Evolutionary conservation across 2,888 invertebrate genomes (phyloP).

Genomic region (Exocentrus adspersus): DNA sequence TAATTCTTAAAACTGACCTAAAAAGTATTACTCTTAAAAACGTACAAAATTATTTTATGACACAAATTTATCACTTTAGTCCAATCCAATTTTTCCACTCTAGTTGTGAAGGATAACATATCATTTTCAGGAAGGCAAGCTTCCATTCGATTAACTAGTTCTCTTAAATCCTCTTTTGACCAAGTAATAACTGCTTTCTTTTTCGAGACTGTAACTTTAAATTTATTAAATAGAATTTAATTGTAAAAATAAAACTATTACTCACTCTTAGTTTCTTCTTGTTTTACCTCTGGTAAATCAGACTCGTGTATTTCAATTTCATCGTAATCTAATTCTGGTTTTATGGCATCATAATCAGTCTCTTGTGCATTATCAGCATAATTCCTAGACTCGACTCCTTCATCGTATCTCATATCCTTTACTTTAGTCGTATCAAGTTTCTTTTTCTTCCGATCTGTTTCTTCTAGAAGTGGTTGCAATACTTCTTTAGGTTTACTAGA

Average conservation of each 20-base stretch:
- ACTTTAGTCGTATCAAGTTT: background rate
- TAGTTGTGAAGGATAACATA: constrained; percentile 59
- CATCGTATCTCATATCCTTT: background rate
- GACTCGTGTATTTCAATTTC: constrained; percentile 43
- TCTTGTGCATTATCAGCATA: background rate
- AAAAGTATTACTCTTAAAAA: too few relatives aligned
- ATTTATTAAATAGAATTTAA: background rate
- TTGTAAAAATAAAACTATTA: background rate
- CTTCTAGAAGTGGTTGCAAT: background rate
- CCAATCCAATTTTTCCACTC: constrained; percentile 65
- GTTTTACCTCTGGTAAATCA: constrained; percentile 40
- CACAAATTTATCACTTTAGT: constrained; percentile 56
- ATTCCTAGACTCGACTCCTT: background rate
- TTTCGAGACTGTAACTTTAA: constrained; percentile 20
- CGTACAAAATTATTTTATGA: too few relatives aligned
- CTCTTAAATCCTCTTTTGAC: constrained; percentile 62
- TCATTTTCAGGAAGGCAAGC: constrained; percentile 63
- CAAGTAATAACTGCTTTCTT: constrained; percentile 37
- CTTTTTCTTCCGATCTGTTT: background rate
- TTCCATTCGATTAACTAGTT: constrained; percentile 63
- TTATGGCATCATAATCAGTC: background rate
- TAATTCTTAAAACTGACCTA: constrained; percentile 65
- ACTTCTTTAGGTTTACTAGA: background rate
- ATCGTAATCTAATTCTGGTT: constrained; percentile 31
- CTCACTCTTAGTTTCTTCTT: constrained; percentile 23